These are phyloP conservation scores for Maniola hyperantus DNA, from an alignment of 2,888 invertebrate genomes.

Conservation along the genomic window DNA sequence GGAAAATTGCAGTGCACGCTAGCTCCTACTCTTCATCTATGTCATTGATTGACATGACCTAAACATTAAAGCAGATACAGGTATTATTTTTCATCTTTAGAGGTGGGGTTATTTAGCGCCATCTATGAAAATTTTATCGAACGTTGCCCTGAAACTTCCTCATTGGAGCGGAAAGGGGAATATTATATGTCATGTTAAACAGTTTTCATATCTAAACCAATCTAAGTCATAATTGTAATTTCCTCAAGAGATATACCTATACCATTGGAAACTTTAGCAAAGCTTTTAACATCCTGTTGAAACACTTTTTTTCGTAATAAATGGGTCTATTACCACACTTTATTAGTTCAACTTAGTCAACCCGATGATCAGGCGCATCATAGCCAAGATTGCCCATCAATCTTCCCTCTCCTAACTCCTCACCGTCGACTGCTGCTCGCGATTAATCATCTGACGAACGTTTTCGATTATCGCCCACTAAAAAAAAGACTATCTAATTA, in stretches of 20 bases:
- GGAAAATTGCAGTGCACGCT: no score
- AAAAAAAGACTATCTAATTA: slow-evolving; percentile 55
- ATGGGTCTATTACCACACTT: slow-evolving; percentile 7
- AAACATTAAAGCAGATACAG: no score
- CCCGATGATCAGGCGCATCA: slow-evolving; percentile 44
- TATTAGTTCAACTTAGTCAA: slow-evolving; percentile 12
- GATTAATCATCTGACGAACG: slow-evolving; percentile 73
- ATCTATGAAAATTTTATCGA: no score
- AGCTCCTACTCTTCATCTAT: no score
- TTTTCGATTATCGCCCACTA: slow-evolving; percentile 76
- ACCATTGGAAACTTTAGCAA: no score
- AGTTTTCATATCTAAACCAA: no score
- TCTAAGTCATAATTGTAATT: background rate
- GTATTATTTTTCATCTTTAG: no score
- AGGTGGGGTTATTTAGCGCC: no score
- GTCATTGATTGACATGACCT: no score
- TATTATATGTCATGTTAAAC: no score
- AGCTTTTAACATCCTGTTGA: background rate
- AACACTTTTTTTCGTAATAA: background rate
- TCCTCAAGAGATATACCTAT: background rate
- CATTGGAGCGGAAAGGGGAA: no score
- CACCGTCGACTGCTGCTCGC: slow-evolving; percentile 70
- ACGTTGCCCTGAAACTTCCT: no score
- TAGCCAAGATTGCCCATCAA: slow-evolving; percentile 57
- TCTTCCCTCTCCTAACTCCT: slow-evolving; percentile 61